Conservation (phyloP, 2,888 invertebrate genomes). For the Rosalia funebris region DNA sequence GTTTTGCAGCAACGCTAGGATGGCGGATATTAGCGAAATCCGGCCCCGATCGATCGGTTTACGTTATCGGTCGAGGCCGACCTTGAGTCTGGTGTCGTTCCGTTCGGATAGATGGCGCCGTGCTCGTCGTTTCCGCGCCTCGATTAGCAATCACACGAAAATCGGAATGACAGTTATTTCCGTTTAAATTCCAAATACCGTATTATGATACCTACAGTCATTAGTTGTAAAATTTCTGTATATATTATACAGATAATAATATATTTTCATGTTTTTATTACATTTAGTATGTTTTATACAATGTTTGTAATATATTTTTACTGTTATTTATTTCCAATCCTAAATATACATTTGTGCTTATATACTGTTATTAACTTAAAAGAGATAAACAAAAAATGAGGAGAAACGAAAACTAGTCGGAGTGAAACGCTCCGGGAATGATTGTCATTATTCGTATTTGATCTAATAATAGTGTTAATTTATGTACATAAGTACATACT, state of each 20-base stretch:
- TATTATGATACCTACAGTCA: constrained; percentile 54
- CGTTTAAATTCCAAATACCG: constrained; percentile 46
- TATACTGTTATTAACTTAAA: constrained; percentile 56
- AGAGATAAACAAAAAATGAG: not conserved
- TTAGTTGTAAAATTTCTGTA: constrained; percentile 59
- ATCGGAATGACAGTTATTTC: constrained; percentile 58
- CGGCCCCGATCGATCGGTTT: no score
- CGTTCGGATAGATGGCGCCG: constrained; percentile 28
- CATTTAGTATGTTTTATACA: constrained; percentile 62
- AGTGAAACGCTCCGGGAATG: constrained; percentile 60
- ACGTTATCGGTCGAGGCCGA: no score
- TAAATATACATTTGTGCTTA: constrained; percentile 54
- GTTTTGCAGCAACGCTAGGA: no score
- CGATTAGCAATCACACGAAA: constrained; percentile 52
- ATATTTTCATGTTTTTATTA: constrained; percentile 60
- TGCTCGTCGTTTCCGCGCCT: constrained; percentile 55
- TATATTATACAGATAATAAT: constrained; percentile 61
- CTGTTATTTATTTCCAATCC: constrained; percentile 61
- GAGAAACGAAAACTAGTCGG: constrained; percentile 48
- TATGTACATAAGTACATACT: constrained; percentile 65
- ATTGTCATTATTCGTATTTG: constrained; percentile 64
- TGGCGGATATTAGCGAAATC: no score
- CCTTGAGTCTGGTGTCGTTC: constrained; percentile 12
- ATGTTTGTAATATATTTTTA: constrained; percentile 62
- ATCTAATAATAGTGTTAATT: constrained; percentile 64